Evolutionary conservation across 2,113 vertebrate genomes (phyloP), one percentile per base, ranked within the genome.

Genomic region (Microtus oregoni): DNA sequence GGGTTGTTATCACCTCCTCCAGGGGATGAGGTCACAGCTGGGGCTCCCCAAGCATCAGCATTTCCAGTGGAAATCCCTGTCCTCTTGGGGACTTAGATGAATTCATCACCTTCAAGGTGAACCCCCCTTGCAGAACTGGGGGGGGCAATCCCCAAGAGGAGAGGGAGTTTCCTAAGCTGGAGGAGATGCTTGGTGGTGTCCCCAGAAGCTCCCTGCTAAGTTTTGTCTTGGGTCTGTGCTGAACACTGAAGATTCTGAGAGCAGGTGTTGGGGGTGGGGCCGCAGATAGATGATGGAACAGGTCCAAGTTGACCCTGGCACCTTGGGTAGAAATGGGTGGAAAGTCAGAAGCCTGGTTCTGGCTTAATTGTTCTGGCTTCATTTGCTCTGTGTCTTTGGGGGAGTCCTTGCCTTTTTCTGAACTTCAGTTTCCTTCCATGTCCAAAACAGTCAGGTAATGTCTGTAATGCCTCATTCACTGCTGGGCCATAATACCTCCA

Each of bases 51-150:
- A 95, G 97, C 96, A 94, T 97, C 97, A 96, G 24, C 96, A 85
- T 98, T 98, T 98, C 97, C 98, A 97, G 95, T 96, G 98, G 98
- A 98, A 97, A 98, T 98, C 98, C 90, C 52, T 93, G 94, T 95
- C 95, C 96, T 94, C 87, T 78, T 79, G 61, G 95, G 94, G 86
- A 47, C 41, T 87, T 82, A 17, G 32, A 89, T 94, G 89, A 89
- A 30, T 75, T 97, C 86, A 86, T 97, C 88, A 94, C 88, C 89
- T 95, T 93, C 77, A 90, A 88, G 94, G 83, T 93, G 93, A 96
- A 91, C 89, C 91, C 67, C 89, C 79, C 47, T 41, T 94, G 81
- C 35, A 78, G 83, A 91, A 44, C 44, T 28, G 55, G 0, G 68
- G n/a, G 68, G 41, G 41, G 14, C 22, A 44, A 2, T 85, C 95